Percentiles rank a stretch among this genome's conserved stretches.
phyloP scores from a whole-genome alignment of 2,888 invertebrate species.

The Hypercompe scribonia region DNA sequence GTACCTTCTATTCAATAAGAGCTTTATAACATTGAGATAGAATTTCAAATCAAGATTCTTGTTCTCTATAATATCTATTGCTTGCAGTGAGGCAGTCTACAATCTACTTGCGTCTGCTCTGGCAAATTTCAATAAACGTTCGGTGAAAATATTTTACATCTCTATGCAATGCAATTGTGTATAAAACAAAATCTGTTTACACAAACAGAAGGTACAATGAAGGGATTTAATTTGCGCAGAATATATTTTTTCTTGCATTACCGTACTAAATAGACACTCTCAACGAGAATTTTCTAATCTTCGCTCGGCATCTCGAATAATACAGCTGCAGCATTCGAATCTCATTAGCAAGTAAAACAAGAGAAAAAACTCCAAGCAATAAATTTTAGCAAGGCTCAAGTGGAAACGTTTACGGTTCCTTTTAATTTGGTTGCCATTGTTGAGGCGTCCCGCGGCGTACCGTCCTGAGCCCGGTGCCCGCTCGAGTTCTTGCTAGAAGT shows the following conservation, averaged over 20 bases:
- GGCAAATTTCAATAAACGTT: slow-evolving; percentile 73
- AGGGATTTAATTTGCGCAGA: slow-evolving; percentile 62
- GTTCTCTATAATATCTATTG: slow-evolving; percentile 63
- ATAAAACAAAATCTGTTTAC: slow-evolving; percentile 61
- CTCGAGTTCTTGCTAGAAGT: slow-evolving; percentile 81
- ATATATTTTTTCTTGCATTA: slow-evolving; percentile 52
- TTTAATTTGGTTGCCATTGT: slow-evolving; percentile 86
- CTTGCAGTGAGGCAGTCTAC: slow-evolving; percentile 74
- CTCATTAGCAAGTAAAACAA: slow-evolving; percentile 84
- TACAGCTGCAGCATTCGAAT: slow-evolving; percentile 83
- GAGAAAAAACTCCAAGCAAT: slow-evolving; percentile 81
- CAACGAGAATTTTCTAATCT: slow-evolving; percentile 70
- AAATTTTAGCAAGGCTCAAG: slow-evolving; percentile 85
- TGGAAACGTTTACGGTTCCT: slow-evolving; percentile 85
- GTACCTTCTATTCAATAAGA: slow-evolving; percentile 69
- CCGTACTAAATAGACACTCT: slow-evolving; percentile 59
- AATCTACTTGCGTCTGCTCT: slow-evolving; percentile 72
- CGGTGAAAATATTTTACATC: slow-evolving; percentile 63
- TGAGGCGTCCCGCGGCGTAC: slow-evolving; percentile 81
- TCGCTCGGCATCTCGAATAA: slow-evolving; percentile 71
- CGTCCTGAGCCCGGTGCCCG: slow-evolving; percentile 56
- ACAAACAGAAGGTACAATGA: slow-evolving; percentile 63
- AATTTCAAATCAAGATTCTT: slow-evolving; percentile 66
- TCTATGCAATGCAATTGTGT: slow-evolving; percentile 54
- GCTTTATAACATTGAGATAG: slow-evolving; percentile 77